Percentiles rank a stretch among this genome's conserved stretches.
These are phyloP conservation scores for Poecilobothrus nobilitatus DNA, from an alignment of 2,888 invertebrate species.

Conservation along the genomic window DNA sequence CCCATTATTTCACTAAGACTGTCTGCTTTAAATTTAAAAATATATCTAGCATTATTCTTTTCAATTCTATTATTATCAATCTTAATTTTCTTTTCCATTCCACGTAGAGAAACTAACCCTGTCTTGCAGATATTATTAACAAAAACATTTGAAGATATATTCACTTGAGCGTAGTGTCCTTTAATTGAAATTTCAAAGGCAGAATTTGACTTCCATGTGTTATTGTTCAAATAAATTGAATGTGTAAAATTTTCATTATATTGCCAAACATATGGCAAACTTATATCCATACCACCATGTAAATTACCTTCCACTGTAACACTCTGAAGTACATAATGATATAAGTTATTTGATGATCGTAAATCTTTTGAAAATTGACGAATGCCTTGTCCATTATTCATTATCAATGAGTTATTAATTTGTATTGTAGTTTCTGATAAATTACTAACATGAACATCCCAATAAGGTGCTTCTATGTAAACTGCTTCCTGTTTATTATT, in stretches of 20 bases:
- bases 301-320: slow-evolving; percentile 78
- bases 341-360: slow-evolving; percentile 91
- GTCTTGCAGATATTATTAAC: slow-evolving; percentile 73
- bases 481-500: slow-evolving; percentile 74
- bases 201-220: slow-evolving; percentile 77
- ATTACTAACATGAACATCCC: slow-evolving; percentile 77
- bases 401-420: slow-evolving; percentile 75
- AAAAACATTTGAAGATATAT: slow-evolving; percentile 77
- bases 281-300: slow-evolving; percentile 78
- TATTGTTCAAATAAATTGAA: slow-evolving; percentile 77
- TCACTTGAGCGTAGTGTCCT: slow-evolving; percentile 87
- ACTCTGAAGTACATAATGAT: slow-evolving; percentile 86
- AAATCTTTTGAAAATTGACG: slow-evolving; percentile 87
- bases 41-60: slow-evolving; percentile 69
- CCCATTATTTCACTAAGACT: slow-evolving; percentile 91
- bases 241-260: slow-evolving; percentile 93
- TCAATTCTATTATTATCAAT: slow-evolving; percentile 73
- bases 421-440: slow-evolving; percentile 85
- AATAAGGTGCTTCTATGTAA: slow-evolving; percentile 72
- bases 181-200: slow-evolving; percentile 78
- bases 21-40: slow-evolving; percentile 80
- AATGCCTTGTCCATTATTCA: slow-evolving; percentile 80
- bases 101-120: slow-evolving; percentile 71
- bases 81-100: slow-evolving; percentile 93
- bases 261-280: slow-evolving; percentile 90